phyloP scores from a whole-genome alignment of 2,113 vertebrate genomes.

The Okapia johnstoni region DNA sequence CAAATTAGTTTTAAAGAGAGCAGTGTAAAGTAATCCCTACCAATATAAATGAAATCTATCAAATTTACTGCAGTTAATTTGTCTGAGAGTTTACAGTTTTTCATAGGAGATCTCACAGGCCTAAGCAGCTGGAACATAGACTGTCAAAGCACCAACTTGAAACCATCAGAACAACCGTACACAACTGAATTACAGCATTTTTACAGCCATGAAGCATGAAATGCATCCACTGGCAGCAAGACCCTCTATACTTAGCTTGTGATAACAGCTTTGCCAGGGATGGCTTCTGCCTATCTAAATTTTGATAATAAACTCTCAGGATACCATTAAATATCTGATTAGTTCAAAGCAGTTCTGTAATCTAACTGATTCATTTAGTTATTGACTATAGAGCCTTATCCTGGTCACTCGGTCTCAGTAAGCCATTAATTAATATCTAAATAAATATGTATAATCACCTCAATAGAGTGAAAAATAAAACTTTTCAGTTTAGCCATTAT shows the following conservation, averaged over 20 bases:
- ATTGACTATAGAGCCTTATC: neutral
- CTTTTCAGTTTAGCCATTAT: neutral
- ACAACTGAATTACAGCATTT: neutral
- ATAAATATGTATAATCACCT: neutral
- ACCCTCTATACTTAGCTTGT: neutral
- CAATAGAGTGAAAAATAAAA: neutral
- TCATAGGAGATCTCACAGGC: neutral
- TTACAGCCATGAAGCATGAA: neutral
- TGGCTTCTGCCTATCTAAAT: neutral
- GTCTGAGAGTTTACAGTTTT: neutral
- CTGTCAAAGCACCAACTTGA: neutral
- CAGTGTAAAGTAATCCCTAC: neutral
- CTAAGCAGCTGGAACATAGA: constrained; percentile 1
- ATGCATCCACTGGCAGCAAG: neutral
- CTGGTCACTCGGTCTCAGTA: neutral
- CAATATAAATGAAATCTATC: neutral
- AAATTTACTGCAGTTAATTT: neutral
- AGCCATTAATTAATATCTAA: neutral
- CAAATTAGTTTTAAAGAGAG: neutral
- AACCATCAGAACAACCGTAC: neutral
- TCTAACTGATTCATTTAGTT: neutral
- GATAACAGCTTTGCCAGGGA: neutral
- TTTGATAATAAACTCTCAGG: neutral
- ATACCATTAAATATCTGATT: neutral
- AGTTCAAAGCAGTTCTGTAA: neutral